Percentiles rank a stretch among this genome's conserved stretches.
Conservation (phyloP, 30 jellyfish, hydroid and myxozoan genomes). For the Calvadosia cruxmelitensis region DNA sequence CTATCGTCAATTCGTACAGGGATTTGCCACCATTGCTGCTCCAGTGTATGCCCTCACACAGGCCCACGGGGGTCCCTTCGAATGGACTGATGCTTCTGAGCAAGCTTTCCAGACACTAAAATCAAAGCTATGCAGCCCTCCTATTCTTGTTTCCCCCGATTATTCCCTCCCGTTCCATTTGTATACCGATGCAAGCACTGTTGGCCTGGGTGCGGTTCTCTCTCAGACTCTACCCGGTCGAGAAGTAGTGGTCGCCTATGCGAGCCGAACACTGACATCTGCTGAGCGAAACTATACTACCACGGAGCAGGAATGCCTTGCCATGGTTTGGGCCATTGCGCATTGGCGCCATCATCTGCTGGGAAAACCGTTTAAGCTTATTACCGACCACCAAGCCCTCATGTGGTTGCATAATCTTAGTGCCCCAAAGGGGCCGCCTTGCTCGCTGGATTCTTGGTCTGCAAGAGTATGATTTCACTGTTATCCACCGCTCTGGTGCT, state of each 20-base stretch:
- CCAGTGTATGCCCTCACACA: constrained; percentile 17
- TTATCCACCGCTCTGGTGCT: too few species aligned
- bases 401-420: neutral
- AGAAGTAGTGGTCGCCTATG: constrained; percentile 34
- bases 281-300: constrained; percentile 18
- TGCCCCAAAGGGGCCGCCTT: neutral
- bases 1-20: constrained; percentile 23
- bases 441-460: too few species aligned
- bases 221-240: constrained; percentile 14
- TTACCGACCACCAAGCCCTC: neutral
- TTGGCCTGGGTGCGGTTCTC: constrained; percentile 49
- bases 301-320: neutral
- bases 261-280: constrained; percentile 19
- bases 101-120: constrained; percentile 20
- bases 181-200: constrained; percentile 36
- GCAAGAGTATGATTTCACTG: too few species aligned
- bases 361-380: neutral
- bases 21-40: constrained; percentile 25
- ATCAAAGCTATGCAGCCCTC: constrained; percentile 7
- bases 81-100: constrained; percentile 20
- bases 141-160: constrained; percentile 46
- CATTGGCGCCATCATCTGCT: neutral
- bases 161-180: constrained; percentile 10
- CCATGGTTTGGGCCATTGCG: neutral
- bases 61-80: constrained; percentile 4